phyloP scores from a whole-genome alignment of 2,888 invertebrate species.

The Chalcosyrphus nemorum region DNA sequence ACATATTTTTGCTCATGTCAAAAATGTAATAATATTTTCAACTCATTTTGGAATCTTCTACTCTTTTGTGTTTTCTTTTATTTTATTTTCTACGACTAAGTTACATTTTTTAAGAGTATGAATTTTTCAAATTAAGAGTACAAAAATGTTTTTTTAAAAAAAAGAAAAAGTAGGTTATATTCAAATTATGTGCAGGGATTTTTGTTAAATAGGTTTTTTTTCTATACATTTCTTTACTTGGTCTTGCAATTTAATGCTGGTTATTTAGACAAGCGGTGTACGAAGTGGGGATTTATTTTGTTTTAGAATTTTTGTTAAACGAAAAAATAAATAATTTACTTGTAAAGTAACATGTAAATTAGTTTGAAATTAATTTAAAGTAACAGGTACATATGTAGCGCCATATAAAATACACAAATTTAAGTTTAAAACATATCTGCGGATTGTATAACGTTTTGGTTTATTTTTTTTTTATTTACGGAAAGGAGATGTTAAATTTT shows the following conservation, averaged over 20 bases:
- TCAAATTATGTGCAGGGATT: slow-evolving; percentile 39
- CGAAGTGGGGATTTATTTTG: slow-evolving; percentile 12
- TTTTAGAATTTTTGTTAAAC: neutral
- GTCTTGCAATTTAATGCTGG: slow-evolving; percentile 32
- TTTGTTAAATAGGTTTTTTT: slow-evolving; percentile 8
- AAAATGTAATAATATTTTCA: slow-evolving; percentile 80
- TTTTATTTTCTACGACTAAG: slow-evolving; percentile 29
- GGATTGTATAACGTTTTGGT: neutral
- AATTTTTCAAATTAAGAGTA: slow-evolving; percentile 40
- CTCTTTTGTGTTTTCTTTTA: slow-evolving; percentile 29
- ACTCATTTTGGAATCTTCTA: slow-evolving; percentile 55
- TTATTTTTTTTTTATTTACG: too few relatives aligned
- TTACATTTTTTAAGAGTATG: slow-evolving; percentile 33
- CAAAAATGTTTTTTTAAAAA: slow-evolving; percentile 33
- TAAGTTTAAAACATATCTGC: neutral
- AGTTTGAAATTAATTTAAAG: slow-evolving; percentile 40
- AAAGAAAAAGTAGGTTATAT: slow-evolving; percentile 8
- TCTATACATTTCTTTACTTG: slow-evolving; percentile 36
- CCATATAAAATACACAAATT: slow-evolving; percentile 28
- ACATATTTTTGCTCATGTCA: slow-evolving; percentile 82
- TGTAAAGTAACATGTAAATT: neutral
- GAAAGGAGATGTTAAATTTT: too few relatives aligned
- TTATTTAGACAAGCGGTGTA: neutral
- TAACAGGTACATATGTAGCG: slow-evolving; percentile 70
- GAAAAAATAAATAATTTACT: neutral